These are phyloP conservation scores for Euschistus heros DNA, from an alignment of 1,140 invertebrate genomes.

Conservation along the genomic window DNA sequence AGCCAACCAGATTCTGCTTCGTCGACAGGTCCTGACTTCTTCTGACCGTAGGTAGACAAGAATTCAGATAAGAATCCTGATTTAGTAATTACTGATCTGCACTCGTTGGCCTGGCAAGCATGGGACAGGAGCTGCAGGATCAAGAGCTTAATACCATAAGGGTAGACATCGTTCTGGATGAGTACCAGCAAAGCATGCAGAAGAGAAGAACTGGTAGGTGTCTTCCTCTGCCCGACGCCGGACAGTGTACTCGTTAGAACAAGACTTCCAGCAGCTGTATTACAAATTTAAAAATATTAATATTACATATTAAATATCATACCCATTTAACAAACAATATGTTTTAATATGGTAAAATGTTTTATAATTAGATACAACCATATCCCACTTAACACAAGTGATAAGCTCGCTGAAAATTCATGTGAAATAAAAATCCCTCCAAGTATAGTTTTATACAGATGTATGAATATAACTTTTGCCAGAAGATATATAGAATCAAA, in stretches of 20 bases:
- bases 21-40: constrained; percentile 9
- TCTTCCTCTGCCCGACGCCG: constrained; percentile 42
- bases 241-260: constrained; percentile 40
- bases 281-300: background rate
- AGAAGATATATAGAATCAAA: too few species aligned
- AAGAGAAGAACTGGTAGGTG: constrained; percentile 39
- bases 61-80: constrained; percentile 7
- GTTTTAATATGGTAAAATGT: too few species aligned
- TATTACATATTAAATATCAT: background rate
- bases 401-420: too few species aligned
- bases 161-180: constrained; percentile 38
- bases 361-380: too few species aligned
- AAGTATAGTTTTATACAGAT: too few species aligned
- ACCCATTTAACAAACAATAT: too few species aligned
- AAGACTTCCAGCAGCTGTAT: constrained; percentile 39
- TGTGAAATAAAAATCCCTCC: too few species aligned
- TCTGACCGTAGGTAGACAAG: background rate
- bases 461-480: too few species aligned
- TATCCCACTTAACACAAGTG: too few species aligned
- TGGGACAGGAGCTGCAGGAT: constrained; percentile 41
- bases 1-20: constrained; percentile 29
- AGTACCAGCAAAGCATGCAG: constrained; percentile 40
- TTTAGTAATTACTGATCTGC: constrained; percentile 41
- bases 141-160: constrained; percentile 36
- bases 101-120: constrained; percentile 40